These are phyloP conservation scores for Ceramica pisi DNA, from an alignment of 2,888 invertebrate genomes.

Conservation along the genomic window DNA sequence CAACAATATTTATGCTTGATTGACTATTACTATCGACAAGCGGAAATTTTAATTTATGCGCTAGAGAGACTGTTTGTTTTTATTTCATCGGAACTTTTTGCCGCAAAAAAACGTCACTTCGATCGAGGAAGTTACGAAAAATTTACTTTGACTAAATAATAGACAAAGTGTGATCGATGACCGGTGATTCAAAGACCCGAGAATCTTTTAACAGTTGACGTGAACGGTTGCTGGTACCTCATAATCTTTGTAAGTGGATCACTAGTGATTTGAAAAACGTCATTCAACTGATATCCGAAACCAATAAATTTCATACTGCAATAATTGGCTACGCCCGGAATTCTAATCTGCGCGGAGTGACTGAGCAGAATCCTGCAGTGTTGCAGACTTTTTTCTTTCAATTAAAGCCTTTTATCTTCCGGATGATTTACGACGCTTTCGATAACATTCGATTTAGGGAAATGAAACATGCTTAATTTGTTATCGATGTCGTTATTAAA, in stretches of 20 bases:
- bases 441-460: constrained; percentile 72
- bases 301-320: constrained; percentile 83
- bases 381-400: constrained; percentile 85
- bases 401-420: constrained; percentile 86
- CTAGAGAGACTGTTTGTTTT: constrained; percentile 88
- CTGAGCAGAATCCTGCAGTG: constrained; percentile 81
- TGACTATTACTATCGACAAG: constrained; percentile 83
- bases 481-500: constrained; percentile 70
- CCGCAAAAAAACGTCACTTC: constrained; percentile 80
- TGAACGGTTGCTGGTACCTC: constrained; percentile 26
- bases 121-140: constrained; percentile 84
- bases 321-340: constrained; percentile 84
- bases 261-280: constrained; percentile 71
- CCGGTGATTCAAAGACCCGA: constrained; percentile 63
- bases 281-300: constrained; percentile 80
- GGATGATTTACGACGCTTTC: constrained; percentile 82
- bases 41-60: constrained; percentile 91
- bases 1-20: constrained; percentile 86
- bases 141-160: constrained; percentile 71
- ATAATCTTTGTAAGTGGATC: constrained; percentile 63
- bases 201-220: constrained; percentile 45
- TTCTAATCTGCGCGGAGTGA: constrained; percentile 87
- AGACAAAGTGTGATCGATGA: constrained; percentile 70
- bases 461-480: constrained; percentile 71
- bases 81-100: constrained; percentile 84